Evolutionary conservation across 1,140 invertebrate species (phyloP).

Genomic region (Polypedilum pembai): DNA sequence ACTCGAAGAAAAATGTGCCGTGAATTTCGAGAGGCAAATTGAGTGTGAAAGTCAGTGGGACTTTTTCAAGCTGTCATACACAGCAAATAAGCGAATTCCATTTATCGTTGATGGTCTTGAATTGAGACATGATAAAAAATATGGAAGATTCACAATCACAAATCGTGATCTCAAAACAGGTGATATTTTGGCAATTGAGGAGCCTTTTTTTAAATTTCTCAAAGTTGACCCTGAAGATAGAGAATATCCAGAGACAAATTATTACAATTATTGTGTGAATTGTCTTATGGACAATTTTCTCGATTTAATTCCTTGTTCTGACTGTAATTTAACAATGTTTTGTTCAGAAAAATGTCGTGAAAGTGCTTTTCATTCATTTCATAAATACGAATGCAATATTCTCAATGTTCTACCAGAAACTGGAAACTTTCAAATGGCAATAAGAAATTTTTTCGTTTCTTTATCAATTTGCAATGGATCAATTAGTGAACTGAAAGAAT

Average conservation of each 20-base stretch:
- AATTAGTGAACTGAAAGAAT: not conserved
- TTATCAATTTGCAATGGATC: not conserved
- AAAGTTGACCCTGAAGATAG: conserved; percentile 2
- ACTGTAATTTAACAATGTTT: conserved; percentile 57
- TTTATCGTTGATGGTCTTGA: conserved; percentile 53
- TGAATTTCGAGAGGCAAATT: conserved; percentile 38
- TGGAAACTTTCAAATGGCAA: not conserved
- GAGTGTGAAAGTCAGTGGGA: conserved; percentile 38
- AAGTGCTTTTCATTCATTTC: conserved; percentile 54
- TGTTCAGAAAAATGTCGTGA: conserved; percentile 62
- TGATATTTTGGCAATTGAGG: conserved; percentile 69
- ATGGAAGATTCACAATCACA: conserved; percentile 59
- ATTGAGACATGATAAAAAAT: conserved; percentile 48
- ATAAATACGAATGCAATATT: conserved; percentile 67
- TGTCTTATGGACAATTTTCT: conserved; percentile 59
- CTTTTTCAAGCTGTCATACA: conserved; percentile 41
- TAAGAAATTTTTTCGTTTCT: not conserved
- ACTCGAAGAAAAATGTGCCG: conserved; percentile 45
- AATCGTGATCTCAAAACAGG: conserved; percentile 59
- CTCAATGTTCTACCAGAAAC: conserved; percentile 39
- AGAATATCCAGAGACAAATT: conserved; percentile 46
- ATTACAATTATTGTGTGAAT: conserved; percentile 67
- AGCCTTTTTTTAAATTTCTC: conserved; percentile 50
- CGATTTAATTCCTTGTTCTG: conserved; percentile 59
- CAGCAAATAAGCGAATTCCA: conserved; percentile 46